A percentile compares a stretch with the other conserved stretches of the same genome.
phyloP scores from a whole-genome alignment of 2,113 vertebrate genomes.

The Laticauda colubrina region DNA sequence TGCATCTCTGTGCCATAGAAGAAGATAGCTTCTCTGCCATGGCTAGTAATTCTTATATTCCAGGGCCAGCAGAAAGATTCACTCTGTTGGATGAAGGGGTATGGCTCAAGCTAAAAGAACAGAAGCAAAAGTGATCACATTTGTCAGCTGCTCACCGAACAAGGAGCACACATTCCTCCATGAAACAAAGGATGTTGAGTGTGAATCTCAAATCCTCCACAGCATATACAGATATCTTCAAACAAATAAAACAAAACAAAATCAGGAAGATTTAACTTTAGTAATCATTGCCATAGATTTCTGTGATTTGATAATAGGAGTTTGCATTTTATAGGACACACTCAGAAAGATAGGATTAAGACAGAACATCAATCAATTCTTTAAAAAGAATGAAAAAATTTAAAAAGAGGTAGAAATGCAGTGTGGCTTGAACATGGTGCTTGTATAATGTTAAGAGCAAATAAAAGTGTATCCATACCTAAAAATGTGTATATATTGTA shows the following conservation, averaged over 20 bases:
- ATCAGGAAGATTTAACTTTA: background rate
- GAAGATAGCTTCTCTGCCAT: background rate
- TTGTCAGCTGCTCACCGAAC: slow-evolving; percentile 25
- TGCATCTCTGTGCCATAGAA: background rate
- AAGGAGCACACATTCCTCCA: slow-evolving; percentile 26
- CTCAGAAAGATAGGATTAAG: background rate
- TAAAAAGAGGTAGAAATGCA: background rate
- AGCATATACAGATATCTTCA: slow-evolving; percentile 49
- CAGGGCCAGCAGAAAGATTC: background rate
- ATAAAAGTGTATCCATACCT: background rate
- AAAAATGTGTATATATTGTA: background rate
- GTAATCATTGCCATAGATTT: background rate
- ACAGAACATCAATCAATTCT: background rate
- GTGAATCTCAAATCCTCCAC: slow-evolving; percentile 40
- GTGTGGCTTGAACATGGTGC: background rate
- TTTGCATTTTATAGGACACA: background rate
- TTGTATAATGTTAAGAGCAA: background rate
- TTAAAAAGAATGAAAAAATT: background rate
- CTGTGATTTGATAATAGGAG: background rate
- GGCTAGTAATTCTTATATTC: background rate
- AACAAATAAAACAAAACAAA: background rate
- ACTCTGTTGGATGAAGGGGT: background rate
- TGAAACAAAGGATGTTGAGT: slow-evolving; percentile 44
- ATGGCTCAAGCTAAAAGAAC: background rate
- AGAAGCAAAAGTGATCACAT: too few relatives aligned